Percentiles rank a stretch among this genome's conserved stretches.
Conservation (phyloP, 2,888 invertebrate genomes). For the Vannuccia rotundouncinata region DNA sequence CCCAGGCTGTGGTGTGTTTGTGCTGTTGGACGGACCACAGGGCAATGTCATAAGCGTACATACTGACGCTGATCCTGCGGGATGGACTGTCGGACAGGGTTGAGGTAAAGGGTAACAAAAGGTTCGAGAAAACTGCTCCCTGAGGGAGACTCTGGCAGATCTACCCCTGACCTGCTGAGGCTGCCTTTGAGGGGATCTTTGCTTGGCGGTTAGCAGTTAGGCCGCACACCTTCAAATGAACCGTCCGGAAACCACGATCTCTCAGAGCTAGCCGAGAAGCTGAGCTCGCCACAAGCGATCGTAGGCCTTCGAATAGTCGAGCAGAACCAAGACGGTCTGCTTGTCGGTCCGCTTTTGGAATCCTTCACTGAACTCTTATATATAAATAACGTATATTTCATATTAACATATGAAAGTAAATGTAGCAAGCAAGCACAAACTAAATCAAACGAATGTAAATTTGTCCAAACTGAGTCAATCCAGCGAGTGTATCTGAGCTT, state of each 20-base stretch:
- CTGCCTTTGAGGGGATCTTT: not conserved
- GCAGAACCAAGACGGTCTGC: not conserved
- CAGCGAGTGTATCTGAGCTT: no score
- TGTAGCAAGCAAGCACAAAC: no score
- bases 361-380: slow-evolving; percentile 6
- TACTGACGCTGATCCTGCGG: not conserved
- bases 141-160: not conserved
- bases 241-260: not conserved
- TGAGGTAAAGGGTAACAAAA: slow-evolving; percentile 20
- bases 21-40: not conserved
- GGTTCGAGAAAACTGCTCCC: not conserved
- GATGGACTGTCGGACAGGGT: not conserved
- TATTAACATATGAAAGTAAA: no score
- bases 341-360: not conserved
- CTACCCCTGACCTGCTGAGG: not conserved
- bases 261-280: not conserved
- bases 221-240: slow-evolving; percentile 7
- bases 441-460: no score
- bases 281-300: slow-evolving; percentile 13
- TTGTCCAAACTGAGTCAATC: no score
- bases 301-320: slow-evolving; percentile 27
- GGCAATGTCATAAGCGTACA: not conserved
- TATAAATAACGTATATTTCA: no score
- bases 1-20: not conserved
- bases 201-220: slow-evolving; percentile 24